Evolutionary conservation across 2,113 vertebrate genomes (phyloP).

Genomic region (Todiramphus chloris): DNA sequence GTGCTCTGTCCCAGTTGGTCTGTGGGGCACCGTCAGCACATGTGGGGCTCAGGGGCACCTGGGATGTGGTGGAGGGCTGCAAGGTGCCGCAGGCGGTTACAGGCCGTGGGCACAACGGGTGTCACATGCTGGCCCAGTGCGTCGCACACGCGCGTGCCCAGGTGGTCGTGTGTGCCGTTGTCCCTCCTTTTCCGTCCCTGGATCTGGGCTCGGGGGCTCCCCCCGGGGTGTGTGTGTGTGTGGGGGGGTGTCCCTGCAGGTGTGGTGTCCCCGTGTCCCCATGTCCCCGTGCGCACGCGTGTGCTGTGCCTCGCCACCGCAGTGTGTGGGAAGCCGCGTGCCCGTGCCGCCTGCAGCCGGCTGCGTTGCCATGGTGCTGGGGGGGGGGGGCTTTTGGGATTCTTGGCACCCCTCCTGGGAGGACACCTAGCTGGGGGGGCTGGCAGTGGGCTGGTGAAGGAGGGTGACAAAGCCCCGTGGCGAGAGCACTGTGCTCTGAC

Average conservation of each 20-base stretch:
- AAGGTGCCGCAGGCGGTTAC: too few species aligned
- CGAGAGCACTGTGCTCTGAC: too few species aligned
- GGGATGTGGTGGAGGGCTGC: not conserved
- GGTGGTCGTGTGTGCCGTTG: rapidly evolving
- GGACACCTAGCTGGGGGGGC: not conserved
- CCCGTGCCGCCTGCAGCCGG: not conserved
- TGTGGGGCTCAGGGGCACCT: not conserved
- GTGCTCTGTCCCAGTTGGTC: not conserved
- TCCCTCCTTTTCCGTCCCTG: not conserved
- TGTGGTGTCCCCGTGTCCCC: not conserved
- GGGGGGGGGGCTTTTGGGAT: not conserved
- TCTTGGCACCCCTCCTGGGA: not conserved
- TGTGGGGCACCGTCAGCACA: rapidly evolving
- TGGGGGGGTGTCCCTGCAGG: not conserved
- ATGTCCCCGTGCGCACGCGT: not conserved
- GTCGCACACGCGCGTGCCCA: rapidly evolving
- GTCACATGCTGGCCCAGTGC: rapidly evolving
- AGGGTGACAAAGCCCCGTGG: too few species aligned
- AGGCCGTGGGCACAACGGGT: not conserved
- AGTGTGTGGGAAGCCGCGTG: not conserved
- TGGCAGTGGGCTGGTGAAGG: not conserved
- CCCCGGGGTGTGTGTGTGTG: not conserved
- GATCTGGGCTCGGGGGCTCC: not conserved
- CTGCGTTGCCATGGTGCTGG: not conserved
- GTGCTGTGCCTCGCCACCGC: not conserved